A percentile compares a stretch with the other conserved stretches of the same genome.
Evolutionary conservation across 1,140 invertebrate species (phyloP).

Genomic region (Diuraphis noxia): DNA sequence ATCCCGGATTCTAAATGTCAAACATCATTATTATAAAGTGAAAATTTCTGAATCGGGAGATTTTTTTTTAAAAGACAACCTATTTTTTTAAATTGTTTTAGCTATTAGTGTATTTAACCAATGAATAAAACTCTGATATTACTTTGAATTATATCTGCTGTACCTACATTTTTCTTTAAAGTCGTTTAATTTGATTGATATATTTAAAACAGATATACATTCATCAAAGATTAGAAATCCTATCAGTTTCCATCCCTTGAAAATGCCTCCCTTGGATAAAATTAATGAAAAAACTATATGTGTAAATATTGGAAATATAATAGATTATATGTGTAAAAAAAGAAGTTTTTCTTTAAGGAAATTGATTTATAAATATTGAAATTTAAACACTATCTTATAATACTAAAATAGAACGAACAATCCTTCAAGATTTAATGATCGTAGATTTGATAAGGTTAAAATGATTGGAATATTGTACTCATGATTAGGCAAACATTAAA

Average conservation of each 20-base stretch:
- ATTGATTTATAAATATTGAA: not conserved
- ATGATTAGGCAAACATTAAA: not conserved
- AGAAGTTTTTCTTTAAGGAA: not conserved
- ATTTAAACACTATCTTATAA: no score
- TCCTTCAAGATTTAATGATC: not conserved
- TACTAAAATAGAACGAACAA: not conserved
- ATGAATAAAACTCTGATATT: no score
- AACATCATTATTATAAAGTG: no score
- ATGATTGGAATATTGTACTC: not conserved
- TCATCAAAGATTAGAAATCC: not conserved
- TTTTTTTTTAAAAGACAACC: no score
- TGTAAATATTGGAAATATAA: not conserved
- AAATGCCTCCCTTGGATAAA: not conserved
- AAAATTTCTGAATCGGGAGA: no score
- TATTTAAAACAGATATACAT: not conserved
- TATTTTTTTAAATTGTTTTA: no score
- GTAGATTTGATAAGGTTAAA: not conserved
- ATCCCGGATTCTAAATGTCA: no score
- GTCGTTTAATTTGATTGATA: not conserved
- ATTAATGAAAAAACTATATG: not conserved
- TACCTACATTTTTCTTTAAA: not conserved
- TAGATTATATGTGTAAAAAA: not conserved
- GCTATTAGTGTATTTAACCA: no score
- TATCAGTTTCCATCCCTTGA: not conserved
- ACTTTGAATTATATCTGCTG: no score